phyloP scores from a whole-genome alignment of 2,797 vertebrate species.

The Spinus pinus region DNA sequence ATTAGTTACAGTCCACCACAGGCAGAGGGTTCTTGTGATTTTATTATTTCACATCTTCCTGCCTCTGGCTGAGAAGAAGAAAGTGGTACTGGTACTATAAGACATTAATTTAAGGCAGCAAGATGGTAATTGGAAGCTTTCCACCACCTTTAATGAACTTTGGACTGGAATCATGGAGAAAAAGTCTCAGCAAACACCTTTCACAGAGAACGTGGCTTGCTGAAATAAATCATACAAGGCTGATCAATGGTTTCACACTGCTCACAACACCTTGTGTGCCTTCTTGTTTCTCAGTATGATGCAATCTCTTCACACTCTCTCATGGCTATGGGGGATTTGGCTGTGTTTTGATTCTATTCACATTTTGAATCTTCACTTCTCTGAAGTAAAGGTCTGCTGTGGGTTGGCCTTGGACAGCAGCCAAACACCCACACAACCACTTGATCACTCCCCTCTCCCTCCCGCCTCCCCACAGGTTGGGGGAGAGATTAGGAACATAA shows the following conservation, averaged over 20 bases:
- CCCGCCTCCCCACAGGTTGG: not conserved
- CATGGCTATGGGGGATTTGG: not conserved
- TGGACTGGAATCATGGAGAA: not conserved
- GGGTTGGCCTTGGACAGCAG: slow-evolving; percentile 23
- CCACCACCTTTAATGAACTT: not conserved
- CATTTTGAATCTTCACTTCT: not conserved
- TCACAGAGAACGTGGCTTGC: not conserved
- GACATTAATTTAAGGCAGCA: not conserved
- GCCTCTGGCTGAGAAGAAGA: not conserved
- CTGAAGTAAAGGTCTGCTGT: not conserved
- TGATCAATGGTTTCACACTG: not conserved
- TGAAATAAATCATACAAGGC: not conserved
- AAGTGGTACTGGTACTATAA: not conserved
- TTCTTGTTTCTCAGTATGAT: not conserved
- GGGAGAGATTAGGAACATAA: not conserved
- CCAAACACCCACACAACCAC: not conserved
- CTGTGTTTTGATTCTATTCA: not conserved
- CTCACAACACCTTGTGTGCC: not conserved
- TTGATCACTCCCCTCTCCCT: not conserved
- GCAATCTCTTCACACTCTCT: not conserved
- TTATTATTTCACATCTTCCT: not conserved
- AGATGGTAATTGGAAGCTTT: not conserved
- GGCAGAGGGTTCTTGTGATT: not conserved
- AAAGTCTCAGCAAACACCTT: not conserved
- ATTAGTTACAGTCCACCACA: not conserved